Base-by-base conservation (phyloP, 1,140 invertebrate species). In the Panagrolaimus sp. region DNA sequence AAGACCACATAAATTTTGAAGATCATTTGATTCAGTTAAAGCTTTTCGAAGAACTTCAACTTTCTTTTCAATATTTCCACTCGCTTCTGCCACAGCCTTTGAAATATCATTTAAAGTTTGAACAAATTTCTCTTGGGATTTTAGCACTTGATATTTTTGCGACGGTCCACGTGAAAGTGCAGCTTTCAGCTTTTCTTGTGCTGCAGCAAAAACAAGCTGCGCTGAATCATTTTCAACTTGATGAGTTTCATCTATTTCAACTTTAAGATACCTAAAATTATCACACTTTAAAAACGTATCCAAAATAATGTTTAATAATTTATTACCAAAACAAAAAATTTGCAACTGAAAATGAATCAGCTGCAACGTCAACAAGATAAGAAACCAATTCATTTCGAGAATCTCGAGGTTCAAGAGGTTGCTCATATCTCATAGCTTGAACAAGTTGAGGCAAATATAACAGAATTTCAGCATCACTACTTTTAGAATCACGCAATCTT, bases 341-440 rank as follows among this genome's bases (percentile, higher is more conserved):
- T 17, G 74, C 73, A 12, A 76, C 48, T 46, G 55, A 63, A 0
- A 43, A 46, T 21, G 71, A 71, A 9, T 26, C 46, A 28, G 43
- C 17, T 44, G 38, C 14, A 17, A 64, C 28, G 17, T 46, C n/a
- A n/a, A 55, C 55, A 47, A 17, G 65, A 43, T 17, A 48, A 5
- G 47, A 44, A 1, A 52, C 14, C 21, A 68, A 9, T 17, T n/a
- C 21, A 17, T 47, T 64, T n/a, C 12, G 4, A 8, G 21, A 21
- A 21, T 14, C 26, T 32, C 15, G 15, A 24, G 17, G 48, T 7
- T 24, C 43, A 32, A 17, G 6, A n/a, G n/a, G 43, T 12, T n/a
- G 43, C 84, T 98, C 95, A 84, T 98, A 98, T 81, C 96, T 95
- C 3, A 99, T 85, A 0, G 96, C 95, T 86, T 99, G 96, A 1